These are phyloP conservation scores for Meiosimyza decipiens DNA, from an alignment of 2,888 invertebrate genomes.

Conservation along the genomic window DNA sequence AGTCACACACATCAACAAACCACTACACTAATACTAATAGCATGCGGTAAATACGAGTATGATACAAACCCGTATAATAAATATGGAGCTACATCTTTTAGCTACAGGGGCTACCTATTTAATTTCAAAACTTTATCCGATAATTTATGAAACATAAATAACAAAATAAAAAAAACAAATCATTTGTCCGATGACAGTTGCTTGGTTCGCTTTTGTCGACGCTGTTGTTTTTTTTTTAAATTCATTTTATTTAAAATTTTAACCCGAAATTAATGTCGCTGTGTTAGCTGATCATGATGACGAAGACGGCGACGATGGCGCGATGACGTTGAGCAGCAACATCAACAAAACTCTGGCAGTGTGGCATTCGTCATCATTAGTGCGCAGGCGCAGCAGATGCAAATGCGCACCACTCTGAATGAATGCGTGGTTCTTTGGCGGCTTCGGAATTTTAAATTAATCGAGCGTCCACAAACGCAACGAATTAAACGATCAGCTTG, in stretches of 20 bases:
- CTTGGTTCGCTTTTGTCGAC: slow-evolving; percentile 47
- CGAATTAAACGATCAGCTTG: slow-evolving; percentile 22
- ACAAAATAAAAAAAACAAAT: slow-evolving; percentile 64
- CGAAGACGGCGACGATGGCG: slow-evolving; percentile 3
- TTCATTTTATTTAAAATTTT: slow-evolving; percentile 2
- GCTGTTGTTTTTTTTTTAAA: slow-evolving; percentile 27
- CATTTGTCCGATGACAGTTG: slow-evolving; percentile 65
- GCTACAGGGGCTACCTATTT: background rate
- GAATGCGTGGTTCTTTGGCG: slow-evolving; percentile 7
- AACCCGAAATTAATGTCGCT: slow-evolving; percentile 12
- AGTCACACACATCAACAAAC: background rate
- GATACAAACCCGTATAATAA: background rate
- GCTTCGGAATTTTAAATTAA: background rate
- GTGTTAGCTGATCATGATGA: slow-evolving; percentile 4
- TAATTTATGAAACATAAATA: slow-evolving; percentile 66
- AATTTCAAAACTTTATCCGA: slow-evolving; percentile 54
- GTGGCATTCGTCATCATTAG: slow-evolving; percentile 33
- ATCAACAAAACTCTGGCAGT: background rate
- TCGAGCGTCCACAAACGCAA: slow-evolving; percentile 11
- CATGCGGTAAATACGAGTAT: background rate
- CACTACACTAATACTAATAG: background rate
- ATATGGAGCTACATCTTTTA: background rate
- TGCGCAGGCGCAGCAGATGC: slow-evolving; percentile 16
- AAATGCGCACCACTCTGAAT: slow-evolving; percentile 2
- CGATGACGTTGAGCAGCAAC: background rate